These are phyloP conservation scores for Peromyscus attwateri DNA, from an alignment of 2,797 vertebrate species.

Conservation along the genomic window DNA sequence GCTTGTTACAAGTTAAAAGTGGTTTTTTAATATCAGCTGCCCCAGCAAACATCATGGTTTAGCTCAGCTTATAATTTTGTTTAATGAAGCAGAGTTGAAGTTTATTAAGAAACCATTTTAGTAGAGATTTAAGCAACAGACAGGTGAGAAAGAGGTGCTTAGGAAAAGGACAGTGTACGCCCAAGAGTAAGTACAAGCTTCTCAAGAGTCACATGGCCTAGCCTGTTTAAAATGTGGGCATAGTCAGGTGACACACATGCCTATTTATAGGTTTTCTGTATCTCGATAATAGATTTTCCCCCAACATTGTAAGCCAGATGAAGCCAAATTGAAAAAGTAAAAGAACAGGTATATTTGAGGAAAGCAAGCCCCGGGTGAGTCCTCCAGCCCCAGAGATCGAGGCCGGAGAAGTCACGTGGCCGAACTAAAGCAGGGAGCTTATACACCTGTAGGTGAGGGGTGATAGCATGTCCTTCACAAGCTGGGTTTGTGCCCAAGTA, in stretches of 20 bases:
- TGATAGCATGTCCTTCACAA: neutral
- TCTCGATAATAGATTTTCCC: neutral
- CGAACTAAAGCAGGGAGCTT: neutral
- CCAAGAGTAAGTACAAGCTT: neutral
- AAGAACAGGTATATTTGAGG: neutral
- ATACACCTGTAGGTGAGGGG: neutral
- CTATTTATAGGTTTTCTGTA: neutral
- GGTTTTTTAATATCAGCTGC: neutral
- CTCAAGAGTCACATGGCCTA: neutral
- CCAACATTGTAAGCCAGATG: neutral
- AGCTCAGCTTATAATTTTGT: neutral
- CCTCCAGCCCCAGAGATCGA: neutral
- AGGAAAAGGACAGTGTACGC: neutral
- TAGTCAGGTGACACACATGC: neutral
- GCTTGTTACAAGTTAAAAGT: neutral
- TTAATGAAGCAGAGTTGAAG: neutral
- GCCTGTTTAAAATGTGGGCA: neutral
- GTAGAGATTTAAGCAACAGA: neutral
- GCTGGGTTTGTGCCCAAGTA: neutral
- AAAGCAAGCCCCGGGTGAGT: neutral
- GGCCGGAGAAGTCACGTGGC: neutral
- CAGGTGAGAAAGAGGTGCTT: neutral
- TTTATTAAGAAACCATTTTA: neutral
- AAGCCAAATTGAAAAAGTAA: neutral
- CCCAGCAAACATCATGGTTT: neutral